Evolutionary conservation across 2,888 invertebrate genomes (phyloP), one percentile per base, ranked within the genome.

Genomic region (Fissipunctia ypsillon): DNA sequence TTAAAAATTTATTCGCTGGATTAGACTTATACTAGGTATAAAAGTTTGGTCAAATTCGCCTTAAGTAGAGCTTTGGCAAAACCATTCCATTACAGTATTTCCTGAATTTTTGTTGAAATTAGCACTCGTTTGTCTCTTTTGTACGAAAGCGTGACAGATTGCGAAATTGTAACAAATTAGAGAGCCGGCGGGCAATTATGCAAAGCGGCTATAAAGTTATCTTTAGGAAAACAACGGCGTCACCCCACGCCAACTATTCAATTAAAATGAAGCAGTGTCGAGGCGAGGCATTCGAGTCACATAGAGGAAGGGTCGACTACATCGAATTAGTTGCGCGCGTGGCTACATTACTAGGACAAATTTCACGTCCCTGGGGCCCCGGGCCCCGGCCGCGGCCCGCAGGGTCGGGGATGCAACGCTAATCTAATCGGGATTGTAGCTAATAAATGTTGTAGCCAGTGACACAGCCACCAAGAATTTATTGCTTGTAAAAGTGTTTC

Each of bases 401-500:
- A 73, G 84, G 85, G 83, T 73, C 79, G 90, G 94, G 93, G 95
- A 95, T 95, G 95, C 95, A 95, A 94, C 93, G 92, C 95, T 95
- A 95, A 96, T 96, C 96, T 96, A 96, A 96, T 96, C 95, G 93
- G 93, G 94, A 94, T 95, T 95, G 95, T 92, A 95, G 94, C 95
- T 96, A 96, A 96, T 96, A 96, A 96, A 96, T 96, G 95, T 96
- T 94, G 93, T 93, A 95, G 88, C 92, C 92, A 91, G 91, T 90
- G 93, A 93, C 93, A 91, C 93, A 91, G 93, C 92, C 91, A 91
- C 93, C 92, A 93, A 91, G 90, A 95, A 95, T 96, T 96, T 96
- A 96, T 96, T 91, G 96, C 96, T 95, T 95, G 95, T 95, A 96
- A 96, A 96, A 96, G 95, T 96, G 95, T 96, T 95, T 95, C 95